These are phyloP conservation scores for Agapornis roseicollis DNA, from an alignment of 2,113 vertebrate genomes.

Conservation along the genomic window DNA sequence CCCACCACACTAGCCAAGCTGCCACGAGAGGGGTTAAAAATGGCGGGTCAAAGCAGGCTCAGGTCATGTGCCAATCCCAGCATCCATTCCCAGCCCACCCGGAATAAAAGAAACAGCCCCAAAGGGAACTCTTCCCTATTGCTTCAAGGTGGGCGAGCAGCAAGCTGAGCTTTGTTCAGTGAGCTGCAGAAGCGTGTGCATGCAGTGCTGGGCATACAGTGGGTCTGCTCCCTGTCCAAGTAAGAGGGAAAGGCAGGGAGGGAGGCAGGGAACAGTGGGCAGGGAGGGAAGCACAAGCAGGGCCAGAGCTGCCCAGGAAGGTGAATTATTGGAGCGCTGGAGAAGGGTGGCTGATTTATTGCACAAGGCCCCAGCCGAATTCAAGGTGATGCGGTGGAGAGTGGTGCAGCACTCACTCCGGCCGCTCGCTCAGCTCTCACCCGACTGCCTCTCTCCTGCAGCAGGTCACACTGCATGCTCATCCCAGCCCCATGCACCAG, in stretches of 20 bases:
- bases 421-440: not conserved
- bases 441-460: rapidly evolving
- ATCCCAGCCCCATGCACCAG: not conserved
- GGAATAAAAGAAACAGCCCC: not conserved
- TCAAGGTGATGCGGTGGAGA: slow-evolving; percentile 23
- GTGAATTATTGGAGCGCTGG: not conserved
- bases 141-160: not conserved
- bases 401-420: rapidly evolving
- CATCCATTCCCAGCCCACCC: not conserved
- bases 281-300: not conserved
- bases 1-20: rapidly evolving
- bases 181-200: not conserved
- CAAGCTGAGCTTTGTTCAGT: not conserved
- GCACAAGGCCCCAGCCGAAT: not conserved
- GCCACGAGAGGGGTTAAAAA: not conserved
- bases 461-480: not conserved
- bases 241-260: not conserved
- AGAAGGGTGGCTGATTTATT: not conserved
- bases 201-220: not conserved
- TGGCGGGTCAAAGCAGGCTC: not conserved
- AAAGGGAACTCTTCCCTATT: not conserved
- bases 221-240: not conserved
- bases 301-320: not conserved
- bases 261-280: not conserved
- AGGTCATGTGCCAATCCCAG: not conserved